Percentiles rank a stretch among this genome's conserved stretches.
Conservation (phyloP, 2,113 vertebrate species). For the Paramormyrops kingsleyae region DNA sequence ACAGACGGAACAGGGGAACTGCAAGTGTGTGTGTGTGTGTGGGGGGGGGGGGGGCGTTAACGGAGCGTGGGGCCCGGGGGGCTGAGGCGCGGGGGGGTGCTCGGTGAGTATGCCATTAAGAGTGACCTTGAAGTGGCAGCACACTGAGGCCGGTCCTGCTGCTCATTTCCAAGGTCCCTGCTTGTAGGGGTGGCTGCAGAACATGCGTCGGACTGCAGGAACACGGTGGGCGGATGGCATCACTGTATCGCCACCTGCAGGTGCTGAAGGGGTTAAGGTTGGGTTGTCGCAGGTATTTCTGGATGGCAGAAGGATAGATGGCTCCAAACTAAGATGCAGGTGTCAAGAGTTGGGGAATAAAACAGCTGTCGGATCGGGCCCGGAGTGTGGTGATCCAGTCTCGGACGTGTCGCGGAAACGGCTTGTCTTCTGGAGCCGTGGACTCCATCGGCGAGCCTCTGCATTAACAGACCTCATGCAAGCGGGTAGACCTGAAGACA, state of each 20-base stretch:
- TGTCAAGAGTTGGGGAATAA: not conserved
- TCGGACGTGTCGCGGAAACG: slow-evolving; percentile 16
- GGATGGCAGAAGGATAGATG: not conserved
- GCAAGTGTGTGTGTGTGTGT: not conserved
- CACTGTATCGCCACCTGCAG: not conserved
- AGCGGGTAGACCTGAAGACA: not conserved
- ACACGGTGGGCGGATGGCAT: not conserved
- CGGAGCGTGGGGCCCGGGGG: not conserved
- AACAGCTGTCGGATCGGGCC: no score
- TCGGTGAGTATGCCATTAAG: not conserved
- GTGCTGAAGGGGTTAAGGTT: not conserved
- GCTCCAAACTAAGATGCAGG: not conserved
- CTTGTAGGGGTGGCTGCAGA: not conserved
- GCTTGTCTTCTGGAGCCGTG: not conserved
- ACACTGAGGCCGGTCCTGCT: not conserved
- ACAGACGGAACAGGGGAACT: slow-evolving; percentile 42
- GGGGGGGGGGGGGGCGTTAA: not conserved
- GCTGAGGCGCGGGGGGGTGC: no score
- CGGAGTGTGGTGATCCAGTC: not conserved
- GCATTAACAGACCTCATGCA: not conserved
- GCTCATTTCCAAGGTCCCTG: not conserved
- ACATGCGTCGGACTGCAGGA: not conserved
- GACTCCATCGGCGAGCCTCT: not conserved
- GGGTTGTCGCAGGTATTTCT: not conserved
- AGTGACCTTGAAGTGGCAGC: not conserved